Evolutionary conservation across 2,888 invertebrate species (phyloP), one percentile per base, ranked within the genome.

Genomic region (Clostera curtula): DNA sequence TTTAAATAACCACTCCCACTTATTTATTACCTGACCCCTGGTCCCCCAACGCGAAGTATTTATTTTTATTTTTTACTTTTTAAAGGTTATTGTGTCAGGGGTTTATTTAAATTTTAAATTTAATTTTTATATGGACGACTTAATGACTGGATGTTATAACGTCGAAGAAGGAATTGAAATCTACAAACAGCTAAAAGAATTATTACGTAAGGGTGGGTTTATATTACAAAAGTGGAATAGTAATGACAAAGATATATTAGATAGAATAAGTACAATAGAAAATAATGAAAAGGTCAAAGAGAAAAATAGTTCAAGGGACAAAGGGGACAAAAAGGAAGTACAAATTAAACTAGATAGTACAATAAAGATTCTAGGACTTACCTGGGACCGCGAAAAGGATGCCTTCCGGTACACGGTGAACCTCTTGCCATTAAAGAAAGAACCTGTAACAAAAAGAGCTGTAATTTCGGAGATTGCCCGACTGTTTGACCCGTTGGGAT

Each of bases 401-500:
- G 5, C 7, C 3, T 46, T 53, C 8, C 29, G 27, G 4, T 49
- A 40, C 13, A 25, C 27, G 0, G 36, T 53, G 2, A 32, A 34
- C 2, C 20, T 48, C 2, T 16, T 48, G 6, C 34, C 42, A 3
- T 17, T 24, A 3, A 7, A 19, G 4, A 10, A 3, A 6, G 8
- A 13, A 9, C 20, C 31, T 2, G 19, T 40, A 10, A 45, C 46
- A n/a, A 52, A 49, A 31, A 29, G 44, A 24, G 27, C 5, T 6
- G 33, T 45, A 4, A 27, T 49, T 2, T 31, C 39, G 0, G 43
- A 49, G 5, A 37, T 41, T 6, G 16, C 35, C 1, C 29, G 34
- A 1, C 12, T 46, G 1, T 49, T 32, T 12, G 44, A 48, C 24
- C 48, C 41, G 1, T 11, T 49, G 3, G 49, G 49, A 1, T 49